Evolutionary conservation across 2,797 vertebrate genomes (phyloP).

Genomic region (Chaunax sp.): DNA sequence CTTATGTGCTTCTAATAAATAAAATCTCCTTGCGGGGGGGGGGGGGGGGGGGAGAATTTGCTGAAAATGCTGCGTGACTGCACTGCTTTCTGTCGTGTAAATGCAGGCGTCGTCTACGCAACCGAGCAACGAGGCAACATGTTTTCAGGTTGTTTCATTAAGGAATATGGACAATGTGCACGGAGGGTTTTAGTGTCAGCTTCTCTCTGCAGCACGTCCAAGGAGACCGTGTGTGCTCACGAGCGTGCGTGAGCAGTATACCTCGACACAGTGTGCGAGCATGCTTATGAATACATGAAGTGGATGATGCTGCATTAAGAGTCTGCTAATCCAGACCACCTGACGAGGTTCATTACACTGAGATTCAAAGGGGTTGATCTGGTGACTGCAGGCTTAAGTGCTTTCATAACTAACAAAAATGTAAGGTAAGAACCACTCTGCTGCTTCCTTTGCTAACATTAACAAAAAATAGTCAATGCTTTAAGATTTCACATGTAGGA

Average conservation of each 20-base stretch:
- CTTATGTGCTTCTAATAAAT: conserved; percentile 70
- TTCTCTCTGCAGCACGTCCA: neutral
- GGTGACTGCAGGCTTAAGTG: conserved; percentile 25
- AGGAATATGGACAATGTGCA: conserved; percentile 14
- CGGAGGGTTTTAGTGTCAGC: neutral
- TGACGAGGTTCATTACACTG: conserved; percentile 36
- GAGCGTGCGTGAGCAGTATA: neutral
- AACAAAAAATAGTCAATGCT: neutral
- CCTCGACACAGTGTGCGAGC: conserved; percentile 1
- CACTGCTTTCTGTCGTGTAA: conserved; percentile 39
- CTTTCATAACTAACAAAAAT: neutral
- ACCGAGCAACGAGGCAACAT: conserved; percentile 23
- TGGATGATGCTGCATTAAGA: conserved; percentile 21
- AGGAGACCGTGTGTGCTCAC: neutral
- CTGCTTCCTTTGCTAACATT: neutral
- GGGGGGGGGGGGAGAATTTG: conserved; percentile 7
- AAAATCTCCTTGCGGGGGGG: conserved; percentile 40
- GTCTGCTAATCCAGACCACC: conserved; percentile 43
- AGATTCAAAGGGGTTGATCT: conserved; percentile 34
- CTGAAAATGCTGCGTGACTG: conserved; percentile 23
- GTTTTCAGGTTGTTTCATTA: conserved; percentile 46
- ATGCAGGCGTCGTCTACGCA: neutral
- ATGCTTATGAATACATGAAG: conserved; percentile 13
- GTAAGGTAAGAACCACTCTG: neutral
- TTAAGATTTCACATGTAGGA: neutral